Evolutionary conservation across 2,113 vertebrate species (phyloP).

Genomic region (Oryzias javanicus): DNA sequence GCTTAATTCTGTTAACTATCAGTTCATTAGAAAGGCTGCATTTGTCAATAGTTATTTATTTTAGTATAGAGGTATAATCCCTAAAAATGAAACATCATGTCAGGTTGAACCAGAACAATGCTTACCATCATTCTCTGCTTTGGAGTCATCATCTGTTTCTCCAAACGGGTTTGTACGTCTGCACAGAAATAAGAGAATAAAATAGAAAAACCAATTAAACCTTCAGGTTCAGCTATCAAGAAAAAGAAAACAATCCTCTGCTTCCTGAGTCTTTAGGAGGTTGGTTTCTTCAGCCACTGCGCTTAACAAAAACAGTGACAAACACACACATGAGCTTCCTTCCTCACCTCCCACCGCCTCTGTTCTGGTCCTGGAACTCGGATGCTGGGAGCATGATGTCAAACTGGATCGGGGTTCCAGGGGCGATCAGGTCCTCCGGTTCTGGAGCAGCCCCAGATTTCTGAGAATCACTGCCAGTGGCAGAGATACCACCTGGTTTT

Average conservation of each 20-base stretch:
- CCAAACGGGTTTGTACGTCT: constrained; percentile 96
- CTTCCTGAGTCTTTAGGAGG: constrained; percentile 45
- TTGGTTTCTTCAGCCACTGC: constrained; percentile 4
- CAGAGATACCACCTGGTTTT: constrained; percentile 65
- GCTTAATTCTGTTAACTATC: too few relatives aligned
- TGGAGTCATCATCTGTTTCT: constrained; percentile 84
- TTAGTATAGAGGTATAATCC: too few relatives aligned
- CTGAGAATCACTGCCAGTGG: constrained; percentile 39
- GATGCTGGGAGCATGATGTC: constrained; percentile 91
- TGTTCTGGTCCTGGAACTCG: constrained; percentile 94
- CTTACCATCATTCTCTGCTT: constrained; percentile 84
- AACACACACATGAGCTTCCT: constrained; percentile 17
- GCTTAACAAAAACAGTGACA: neutral
- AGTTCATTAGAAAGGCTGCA: too few relatives aligned
- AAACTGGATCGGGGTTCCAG: constrained; percentile 96
- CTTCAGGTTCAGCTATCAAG: constrained; percentile 23
- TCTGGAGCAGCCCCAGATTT: constrained; percentile 67
- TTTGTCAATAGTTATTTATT: too few relatives aligned
- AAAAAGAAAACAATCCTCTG: neutral
- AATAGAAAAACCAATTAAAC: constrained; percentile 29
- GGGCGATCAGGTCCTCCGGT: constrained; percentile 84
- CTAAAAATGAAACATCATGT: too few relatives aligned
- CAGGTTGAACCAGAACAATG: neutral
- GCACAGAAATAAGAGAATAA: constrained; percentile 29
- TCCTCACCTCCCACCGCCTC: constrained; percentile 78